Conservation (phyloP, 2,888 invertebrate species). For the Glyphotaelius pellucidus region DNA sequence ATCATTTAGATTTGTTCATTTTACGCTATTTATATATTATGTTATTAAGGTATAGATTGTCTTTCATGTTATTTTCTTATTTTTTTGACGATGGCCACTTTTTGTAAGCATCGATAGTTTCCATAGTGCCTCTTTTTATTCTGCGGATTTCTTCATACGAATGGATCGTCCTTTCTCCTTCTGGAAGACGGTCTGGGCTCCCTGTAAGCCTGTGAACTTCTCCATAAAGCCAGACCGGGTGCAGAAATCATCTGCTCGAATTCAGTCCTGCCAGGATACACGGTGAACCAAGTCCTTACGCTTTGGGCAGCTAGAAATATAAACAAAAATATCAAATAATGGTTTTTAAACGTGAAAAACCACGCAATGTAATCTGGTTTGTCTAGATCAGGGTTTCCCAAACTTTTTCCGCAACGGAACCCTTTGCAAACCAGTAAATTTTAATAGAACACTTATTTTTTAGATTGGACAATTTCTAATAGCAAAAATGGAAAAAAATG, state of each 20-base stretch:
- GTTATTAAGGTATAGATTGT: no score
- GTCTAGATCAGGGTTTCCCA: no score
- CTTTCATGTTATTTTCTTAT: background rate
- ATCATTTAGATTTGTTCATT: background rate
- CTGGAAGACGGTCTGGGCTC: conserved; percentile 81
- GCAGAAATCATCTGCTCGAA: conserved; percentile 81
- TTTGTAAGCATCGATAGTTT: background rate
- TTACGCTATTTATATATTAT: background rate
- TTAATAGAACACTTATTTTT: no score
- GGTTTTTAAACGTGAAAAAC: no score
- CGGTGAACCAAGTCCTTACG: conserved; percentile 76
- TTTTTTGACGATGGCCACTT: background rate
- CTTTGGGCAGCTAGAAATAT: conserved; percentile 73
- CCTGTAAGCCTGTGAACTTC: conserved; percentile 79
- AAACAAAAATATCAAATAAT: background rate
- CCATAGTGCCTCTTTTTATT: background rate
- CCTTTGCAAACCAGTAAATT: no score
- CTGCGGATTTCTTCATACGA: conserved; percentile 70
- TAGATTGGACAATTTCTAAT: no score
- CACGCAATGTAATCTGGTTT: no score
- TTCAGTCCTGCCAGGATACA: conserved; percentile 80
- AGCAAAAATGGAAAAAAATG: no score
- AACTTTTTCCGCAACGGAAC: no score
- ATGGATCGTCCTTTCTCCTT: conserved; percentile 78
- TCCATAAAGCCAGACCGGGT: conserved; percentile 78